Evolutionary conservation across 2,888 invertebrate genomes (phyloP).

Genomic region (Sarcophaga caerulescens): DNA sequence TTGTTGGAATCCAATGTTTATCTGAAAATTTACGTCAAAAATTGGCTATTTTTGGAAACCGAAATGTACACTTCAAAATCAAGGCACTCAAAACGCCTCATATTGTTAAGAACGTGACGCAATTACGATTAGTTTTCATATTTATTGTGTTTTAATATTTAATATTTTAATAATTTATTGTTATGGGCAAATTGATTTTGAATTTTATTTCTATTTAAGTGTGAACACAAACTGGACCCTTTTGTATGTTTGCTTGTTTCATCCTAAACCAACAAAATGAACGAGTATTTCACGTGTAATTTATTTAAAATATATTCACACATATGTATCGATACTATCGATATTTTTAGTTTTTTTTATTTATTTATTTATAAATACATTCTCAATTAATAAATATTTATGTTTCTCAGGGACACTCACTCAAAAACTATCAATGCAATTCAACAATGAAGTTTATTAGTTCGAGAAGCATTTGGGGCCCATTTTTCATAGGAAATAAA

Average conservation of each 20-base stretch:
- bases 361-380: too few relatives aligned
- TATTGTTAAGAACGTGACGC: not conserved
- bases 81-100: slow-evolving; percentile 1
- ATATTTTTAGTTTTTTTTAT: too few relatives aligned
- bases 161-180: not conserved
- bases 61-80: not conserved
- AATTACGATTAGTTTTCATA: not conserved
- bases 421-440: too few relatives aligned
- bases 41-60: not conserved
- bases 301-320: too few relatives aligned
- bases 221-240: not conserved
- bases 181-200: not conserved
- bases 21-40: slow-evolving; percentile 29
- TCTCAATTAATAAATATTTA: too few relatives aligned
- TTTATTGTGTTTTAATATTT: not conserved
- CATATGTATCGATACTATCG: too few relatives aligned
- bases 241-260: not conserved
- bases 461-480: too few relatives aligned
- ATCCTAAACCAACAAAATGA: too few relatives aligned
- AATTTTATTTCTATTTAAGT: not conserved
- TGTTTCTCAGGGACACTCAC: too few relatives aligned
- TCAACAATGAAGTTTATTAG: too few relatives aligned
- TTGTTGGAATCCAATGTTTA: not conserved
- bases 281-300: too few relatives aligned
- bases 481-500: too few relatives aligned